Conservation (phyloP, 2,797 vertebrate species). For the Channallabes apus region DNA sequence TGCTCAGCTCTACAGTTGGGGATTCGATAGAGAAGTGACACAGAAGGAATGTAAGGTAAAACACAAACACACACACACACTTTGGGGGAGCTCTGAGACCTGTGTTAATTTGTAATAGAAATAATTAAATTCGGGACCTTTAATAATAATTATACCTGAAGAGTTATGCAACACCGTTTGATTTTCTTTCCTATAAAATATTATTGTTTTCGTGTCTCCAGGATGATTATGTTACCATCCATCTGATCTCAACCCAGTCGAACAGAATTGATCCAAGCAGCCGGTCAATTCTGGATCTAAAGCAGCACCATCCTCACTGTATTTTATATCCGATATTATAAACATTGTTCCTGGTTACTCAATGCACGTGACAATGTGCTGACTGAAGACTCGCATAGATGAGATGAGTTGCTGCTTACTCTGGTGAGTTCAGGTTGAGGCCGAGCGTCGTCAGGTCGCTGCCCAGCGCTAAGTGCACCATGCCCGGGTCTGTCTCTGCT, state of each 20-base stretch:
- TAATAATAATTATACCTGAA: too few relatives aligned
- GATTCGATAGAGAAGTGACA: too few relatives aligned
- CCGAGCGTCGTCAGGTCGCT: slow-evolving; percentile 99
- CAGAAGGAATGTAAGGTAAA: too few relatives aligned
- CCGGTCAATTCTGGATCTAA: not conserved
- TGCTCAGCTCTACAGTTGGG: too few relatives aligned
- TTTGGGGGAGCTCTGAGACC: too few relatives aligned
- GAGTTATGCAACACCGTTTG: too few relatives aligned
- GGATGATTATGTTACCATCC: too few relatives aligned
- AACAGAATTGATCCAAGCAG: not conserved
- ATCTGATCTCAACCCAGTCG: not conserved
- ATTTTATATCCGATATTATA: not conserved
- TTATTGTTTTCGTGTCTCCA: too few relatives aligned
- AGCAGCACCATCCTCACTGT: not conserved
- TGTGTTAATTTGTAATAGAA: too few relatives aligned
- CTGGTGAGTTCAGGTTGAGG: slow-evolving; percentile 99
- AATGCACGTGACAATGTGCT: not conserved
- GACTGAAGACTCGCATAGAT: not conserved
- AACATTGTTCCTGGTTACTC: not conserved
- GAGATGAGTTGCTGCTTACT: slow-evolving; percentile 77
- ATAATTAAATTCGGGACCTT: too few relatives aligned
- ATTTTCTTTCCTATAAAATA: too few relatives aligned
- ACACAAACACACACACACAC: too few relatives aligned
- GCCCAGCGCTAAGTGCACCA: slow-evolving; percentile 98
- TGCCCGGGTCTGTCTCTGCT: slow-evolving; percentile 96